Conservation (phyloP, 2,888 invertebrate genomes). For the Nebria salina region DNA sequence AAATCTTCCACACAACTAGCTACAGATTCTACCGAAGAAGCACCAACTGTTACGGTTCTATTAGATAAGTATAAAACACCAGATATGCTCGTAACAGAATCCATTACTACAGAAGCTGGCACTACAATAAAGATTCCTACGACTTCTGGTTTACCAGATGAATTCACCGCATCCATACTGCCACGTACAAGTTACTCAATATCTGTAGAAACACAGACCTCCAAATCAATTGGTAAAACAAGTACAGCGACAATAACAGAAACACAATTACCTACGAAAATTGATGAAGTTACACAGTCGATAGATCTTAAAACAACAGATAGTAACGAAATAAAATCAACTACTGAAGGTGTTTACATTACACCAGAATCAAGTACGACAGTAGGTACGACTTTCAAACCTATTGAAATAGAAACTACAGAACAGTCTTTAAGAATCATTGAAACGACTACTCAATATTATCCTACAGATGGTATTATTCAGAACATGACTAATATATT, state of each 20-base stretch:
- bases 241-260: not conserved
- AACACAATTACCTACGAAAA: not conserved
- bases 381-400: not conserved
- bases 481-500: no score
- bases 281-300: not conserved
- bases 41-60: not conserved
- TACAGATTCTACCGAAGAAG: not conserved
- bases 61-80: not conserved
- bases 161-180: not conserved
- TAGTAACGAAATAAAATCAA: not conserved
- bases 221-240: not conserved
- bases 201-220: conserved; percentile 8
- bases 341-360: not conserved
- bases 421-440: not conserved
- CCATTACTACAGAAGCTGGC: conserved; percentile 20
- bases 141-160: conserved; percentile 12
- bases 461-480: not conserved
- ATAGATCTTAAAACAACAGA: not conserved
- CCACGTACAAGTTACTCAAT: not conserved
- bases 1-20: not conserved
- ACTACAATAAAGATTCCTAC: conserved; percentile 9
- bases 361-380: not conserved
- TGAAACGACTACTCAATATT: not conserved
- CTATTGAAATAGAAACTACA: conserved; percentile 8
- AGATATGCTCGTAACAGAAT: not conserved